These are phyloP conservation scores for Apostichopus leukothele DNA, from an alignment of 53 echinoderm and acorn worm species.

Conservation along the genomic window DNA sequence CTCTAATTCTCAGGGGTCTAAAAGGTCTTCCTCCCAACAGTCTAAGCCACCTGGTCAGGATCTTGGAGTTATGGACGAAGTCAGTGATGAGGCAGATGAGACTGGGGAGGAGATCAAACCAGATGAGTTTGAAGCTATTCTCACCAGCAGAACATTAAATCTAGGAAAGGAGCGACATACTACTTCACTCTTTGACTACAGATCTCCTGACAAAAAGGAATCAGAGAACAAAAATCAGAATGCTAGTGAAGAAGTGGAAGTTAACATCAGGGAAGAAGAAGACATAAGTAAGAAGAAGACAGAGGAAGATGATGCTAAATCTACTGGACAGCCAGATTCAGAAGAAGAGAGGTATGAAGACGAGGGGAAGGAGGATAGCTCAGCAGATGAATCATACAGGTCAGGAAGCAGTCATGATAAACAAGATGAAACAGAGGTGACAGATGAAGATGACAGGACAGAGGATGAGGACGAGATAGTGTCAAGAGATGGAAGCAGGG, in stretches of 20 bases:
- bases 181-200: constrained; percentile 75
- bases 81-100: constrained; percentile 47
- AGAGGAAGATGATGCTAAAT: too few species aligned
- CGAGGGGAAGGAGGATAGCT: constrained; percentile 27
- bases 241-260: constrained; percentile 50
- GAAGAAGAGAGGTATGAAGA: background rate
- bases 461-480: too few species aligned
- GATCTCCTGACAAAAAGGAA: constrained; percentile 19
- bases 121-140: constrained; percentile 62
- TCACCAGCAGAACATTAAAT: constrained; percentile 69
- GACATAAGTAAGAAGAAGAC: background rate
- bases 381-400: background rate
- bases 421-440: constrained; percentile 35
- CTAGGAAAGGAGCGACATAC: constrained; percentile 67
- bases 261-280: background rate
- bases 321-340: background rate
- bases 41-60: constrained; percentile 35
- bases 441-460: too few species aligned
- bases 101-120: constrained; percentile 39
- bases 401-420: background rate
- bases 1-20: constrained; percentile 4
- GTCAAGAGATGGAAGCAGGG: too few species aligned
- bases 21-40: constrained; percentile 1
- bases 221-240: constrained; percentile 71
- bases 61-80: constrained; percentile 22